phyloP scores from a whole-genome alignment of 2,797 vertebrate genomes.

The Notolabrus celidotus region DNA sequence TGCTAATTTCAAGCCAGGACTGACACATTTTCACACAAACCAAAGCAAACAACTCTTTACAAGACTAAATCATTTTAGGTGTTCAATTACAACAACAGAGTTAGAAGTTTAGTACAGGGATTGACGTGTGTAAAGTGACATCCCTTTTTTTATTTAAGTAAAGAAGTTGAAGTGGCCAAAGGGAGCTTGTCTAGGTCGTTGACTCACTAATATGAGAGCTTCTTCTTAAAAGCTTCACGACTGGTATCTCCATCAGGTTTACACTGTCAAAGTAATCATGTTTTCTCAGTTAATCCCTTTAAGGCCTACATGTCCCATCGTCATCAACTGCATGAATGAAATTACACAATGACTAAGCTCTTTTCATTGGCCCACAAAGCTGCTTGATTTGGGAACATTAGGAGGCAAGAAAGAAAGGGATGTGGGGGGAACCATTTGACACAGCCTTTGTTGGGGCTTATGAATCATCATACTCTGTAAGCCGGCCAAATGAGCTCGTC shows the following conservation, averaged over 20 bases:
- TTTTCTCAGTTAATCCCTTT: slow-evolving; percentile 71
- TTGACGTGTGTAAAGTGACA: no score
- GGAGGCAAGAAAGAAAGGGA: slow-evolving; percentile 46
- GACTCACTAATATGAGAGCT: slow-evolving; percentile 4
- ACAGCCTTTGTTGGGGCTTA: slow-evolving; percentile 57
- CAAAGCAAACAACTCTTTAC: no score
- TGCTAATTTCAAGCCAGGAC: no score
- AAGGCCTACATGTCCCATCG: slow-evolving; percentile 64
- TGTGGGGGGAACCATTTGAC: slow-evolving; percentile 49
- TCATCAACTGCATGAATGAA: slow-evolving; percentile 67
- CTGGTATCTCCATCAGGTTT: slow-evolving; percentile 48
- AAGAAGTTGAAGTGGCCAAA: neutral
- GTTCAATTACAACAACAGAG: no score
- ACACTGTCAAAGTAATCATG: slow-evolving; percentile 67
- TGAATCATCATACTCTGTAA: slow-evolving; percentile 66
- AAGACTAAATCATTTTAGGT: no score
- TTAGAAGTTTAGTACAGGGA: no score
- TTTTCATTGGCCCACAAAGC: slow-evolving; percentile 69
- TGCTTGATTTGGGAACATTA: slow-evolving; percentile 69
- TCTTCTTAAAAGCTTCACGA: slow-evolving; percentile 3
- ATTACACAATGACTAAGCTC: slow-evolving; percentile 76
- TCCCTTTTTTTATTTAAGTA: neutral
- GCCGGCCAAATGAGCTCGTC: slow-evolving; percentile 47
- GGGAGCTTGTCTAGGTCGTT: neutral
- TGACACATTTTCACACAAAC: no score